phyloP scores from a whole-genome alignment of 2,113 vertebrate genomes.

The Antennarius striatus region DNA sequence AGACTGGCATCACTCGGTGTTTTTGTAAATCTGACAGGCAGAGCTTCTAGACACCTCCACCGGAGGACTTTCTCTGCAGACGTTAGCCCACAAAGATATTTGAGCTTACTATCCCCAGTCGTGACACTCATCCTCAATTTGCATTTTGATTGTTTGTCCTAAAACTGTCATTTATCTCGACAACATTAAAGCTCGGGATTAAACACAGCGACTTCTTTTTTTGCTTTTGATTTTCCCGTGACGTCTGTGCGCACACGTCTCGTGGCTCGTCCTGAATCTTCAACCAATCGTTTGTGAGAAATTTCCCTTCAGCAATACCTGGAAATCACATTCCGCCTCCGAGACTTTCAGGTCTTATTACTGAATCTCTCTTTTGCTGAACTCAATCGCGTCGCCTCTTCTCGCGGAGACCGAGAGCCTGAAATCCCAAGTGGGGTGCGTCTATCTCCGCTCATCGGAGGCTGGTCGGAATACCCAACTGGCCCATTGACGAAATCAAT shows the following conservation, averaged over 20 bases:
- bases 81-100: conserved; percentile 9
- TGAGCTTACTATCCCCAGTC: background rate
- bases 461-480: conserved; percentile 24
- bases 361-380: conserved; percentile 50
- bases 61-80: conserved; percentile 11
- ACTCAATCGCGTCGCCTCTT: conserved; percentile 42
- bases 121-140: conserved; percentile 29
- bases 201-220: conserved; percentile 1
- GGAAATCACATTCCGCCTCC: conserved; percentile 54
- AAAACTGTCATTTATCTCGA: conserved; percentile 24
- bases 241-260: background rate
- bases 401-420: conserved; percentile 13
- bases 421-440: conserved; percentile 8
- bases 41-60: conserved; percentile 8
- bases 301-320: conserved; percentile 13
- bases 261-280: conserved; percentile 16
- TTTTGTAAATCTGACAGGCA: conserved; percentile 12
- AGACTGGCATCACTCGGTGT: too few relatives aligned
- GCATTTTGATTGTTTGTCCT: conserved; percentile 18
- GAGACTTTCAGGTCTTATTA: conserved; percentile 60
- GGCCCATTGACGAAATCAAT: background rate
- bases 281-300: conserved; percentile 12
- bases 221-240: background rate
- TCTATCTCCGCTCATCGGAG: conserved; percentile 17
- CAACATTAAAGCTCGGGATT: background rate